A percentile compares a stretch with the other conserved stretches of the same genome.
phyloP scores from a whole-genome alignment of 1,140 invertebrate species.

The Drosophila serrata region DNA sequence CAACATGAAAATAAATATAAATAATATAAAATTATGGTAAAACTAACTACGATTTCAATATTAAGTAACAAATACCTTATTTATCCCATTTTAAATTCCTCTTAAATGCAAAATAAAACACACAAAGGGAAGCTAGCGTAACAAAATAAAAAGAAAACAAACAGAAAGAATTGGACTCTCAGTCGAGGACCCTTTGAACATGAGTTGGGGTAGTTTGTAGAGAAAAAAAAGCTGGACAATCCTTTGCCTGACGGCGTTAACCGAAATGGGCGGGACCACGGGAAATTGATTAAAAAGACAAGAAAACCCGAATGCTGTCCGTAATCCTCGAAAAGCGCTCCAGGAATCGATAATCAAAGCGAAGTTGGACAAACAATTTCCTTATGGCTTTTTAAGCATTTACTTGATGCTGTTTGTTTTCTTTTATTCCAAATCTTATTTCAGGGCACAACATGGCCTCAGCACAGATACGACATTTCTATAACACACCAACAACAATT shows the following conservation, averaged over 20 bases:
- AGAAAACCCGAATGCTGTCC: constrained; percentile 38
- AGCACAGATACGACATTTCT: constrained; percentile 85
- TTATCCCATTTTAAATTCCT: neutral
- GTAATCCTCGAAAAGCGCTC: constrained; percentile 42
- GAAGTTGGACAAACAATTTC: constrained; percentile 19
- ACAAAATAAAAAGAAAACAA: constrained; percentile 19
- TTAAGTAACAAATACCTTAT: neutral
- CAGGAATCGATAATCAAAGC: constrained; percentile 47
- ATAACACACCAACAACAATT: constrained; percentile 82
- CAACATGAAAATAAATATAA: neutral
- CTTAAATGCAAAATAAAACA: constrained; percentile 21
- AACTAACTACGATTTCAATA: neutral
- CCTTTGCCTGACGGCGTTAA: constrained; percentile 41
- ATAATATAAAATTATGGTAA: neutral
- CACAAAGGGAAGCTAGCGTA: neutral
- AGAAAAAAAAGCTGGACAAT: constrained; percentile 45
- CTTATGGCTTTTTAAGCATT: constrained; percentile 50
- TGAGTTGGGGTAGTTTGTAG: constrained; percentile 14
- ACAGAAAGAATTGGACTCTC: constrained; percentile 27
- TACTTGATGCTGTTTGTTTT: constrained; percentile 21
- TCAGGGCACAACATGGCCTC: constrained; percentile 85
- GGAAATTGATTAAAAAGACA: constrained; percentile 77
- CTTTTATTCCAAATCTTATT: constrained; percentile 27
- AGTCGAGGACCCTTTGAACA: constrained; percentile 35
- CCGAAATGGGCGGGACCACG: constrained; percentile 36